phyloP scores from a whole-genome alignment of 2,888 invertebrate genomes.

The Drosophila suboccidentalis region DNA sequence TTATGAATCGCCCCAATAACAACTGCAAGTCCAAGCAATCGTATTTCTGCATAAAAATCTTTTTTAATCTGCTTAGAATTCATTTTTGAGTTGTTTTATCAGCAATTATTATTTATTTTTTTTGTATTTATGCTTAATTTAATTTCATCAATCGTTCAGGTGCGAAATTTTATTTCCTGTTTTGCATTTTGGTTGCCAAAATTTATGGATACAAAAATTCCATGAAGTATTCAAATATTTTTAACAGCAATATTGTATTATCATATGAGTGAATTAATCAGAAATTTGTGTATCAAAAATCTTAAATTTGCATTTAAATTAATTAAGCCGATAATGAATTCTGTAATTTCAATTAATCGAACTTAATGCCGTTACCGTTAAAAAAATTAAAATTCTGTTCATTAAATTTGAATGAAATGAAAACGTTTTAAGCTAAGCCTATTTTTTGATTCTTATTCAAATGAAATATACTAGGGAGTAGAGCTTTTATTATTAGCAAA shows the following conservation, averaged over 20 bases:
- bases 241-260: neutral
- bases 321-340: neutral
- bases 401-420: neutral
- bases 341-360: neutral
- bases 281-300: neutral
- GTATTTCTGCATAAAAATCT: neutral
- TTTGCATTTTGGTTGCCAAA: constrained; percentile 18
- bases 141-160: constrained; percentile 35
- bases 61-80: constrained; percentile 8
- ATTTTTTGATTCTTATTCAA: neutral
- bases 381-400: neutral
- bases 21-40: constrained; percentile 9
- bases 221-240: neutral
- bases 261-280: neutral
- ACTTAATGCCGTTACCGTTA: constrained; percentile 11
- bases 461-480: neutral
- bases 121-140: constrained; percentile 2
- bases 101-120: constrained; percentile 10
- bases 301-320: constrained; percentile 2
- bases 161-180: constrained; percentile 45
- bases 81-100: constrained; percentile 10
- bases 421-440: neutral
- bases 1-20: neutral
- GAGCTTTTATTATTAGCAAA: neutral
- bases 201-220: constrained; percentile 11